These are phyloP conservation scores for Onychostoma macrolepis DNA, from an alignment of 2,113 vertebrate genomes.

Conservation along the genomic window DNA sequence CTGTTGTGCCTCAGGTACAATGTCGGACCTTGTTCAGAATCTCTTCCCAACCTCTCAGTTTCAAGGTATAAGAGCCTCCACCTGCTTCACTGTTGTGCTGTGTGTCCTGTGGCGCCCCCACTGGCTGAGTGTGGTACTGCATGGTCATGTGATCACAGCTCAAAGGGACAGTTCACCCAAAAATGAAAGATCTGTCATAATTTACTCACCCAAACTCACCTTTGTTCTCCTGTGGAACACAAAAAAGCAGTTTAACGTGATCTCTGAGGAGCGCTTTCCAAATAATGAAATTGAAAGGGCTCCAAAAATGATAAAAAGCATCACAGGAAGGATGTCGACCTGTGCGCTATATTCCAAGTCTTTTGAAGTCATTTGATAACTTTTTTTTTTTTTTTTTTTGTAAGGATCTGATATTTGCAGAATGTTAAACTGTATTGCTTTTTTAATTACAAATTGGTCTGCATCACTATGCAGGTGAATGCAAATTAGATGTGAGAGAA, in stretches of 20 bases:
- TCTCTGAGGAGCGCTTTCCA: not conserved
- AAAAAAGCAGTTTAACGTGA: not conserved
- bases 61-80: constrained; percentile 73
- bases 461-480: not conserved
- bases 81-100: constrained; percentile 18
- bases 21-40: constrained; percentile 84
- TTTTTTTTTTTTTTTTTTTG: not conserved
- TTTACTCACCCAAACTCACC: not conserved
- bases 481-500: not conserved
- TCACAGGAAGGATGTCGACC: not conserved
- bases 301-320: not conserved
- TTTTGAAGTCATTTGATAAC: not conserved
- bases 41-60: constrained; percentile 85
- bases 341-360: not conserved
- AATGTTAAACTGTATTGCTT: not conserved
- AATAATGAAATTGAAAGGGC: not conserved
- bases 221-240: not conserved
- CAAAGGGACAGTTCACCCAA: not conserved
- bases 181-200: not conserved
- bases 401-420: not conserved
- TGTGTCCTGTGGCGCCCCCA: constrained; percentile 14
- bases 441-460: not conserved
- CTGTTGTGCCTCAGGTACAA: constrained; percentile 81
- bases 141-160: not conserved
- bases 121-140: constrained; percentile 45